phyloP scores from a whole-genome alignment of 1,140 invertebrate genomes.

The Leptopilina clavipes region DNA sequence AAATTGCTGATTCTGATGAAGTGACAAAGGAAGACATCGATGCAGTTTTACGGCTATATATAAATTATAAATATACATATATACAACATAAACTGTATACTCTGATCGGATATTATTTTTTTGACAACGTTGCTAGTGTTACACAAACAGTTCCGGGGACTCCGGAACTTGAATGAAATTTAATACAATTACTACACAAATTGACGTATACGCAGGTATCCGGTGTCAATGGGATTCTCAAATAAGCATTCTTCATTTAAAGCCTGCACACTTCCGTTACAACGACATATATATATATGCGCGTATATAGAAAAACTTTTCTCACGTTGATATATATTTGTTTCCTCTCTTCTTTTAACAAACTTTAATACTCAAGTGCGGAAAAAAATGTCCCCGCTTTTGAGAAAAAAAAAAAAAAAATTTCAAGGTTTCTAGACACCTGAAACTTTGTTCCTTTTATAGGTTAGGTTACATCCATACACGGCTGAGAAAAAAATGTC shows the following conservation, averaged over 20 bases:
- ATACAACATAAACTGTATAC: no score
- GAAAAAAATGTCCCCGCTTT: no score
- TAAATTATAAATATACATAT: no score
- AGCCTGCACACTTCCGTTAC: conserved; percentile 14
- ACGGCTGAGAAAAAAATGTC: no score
- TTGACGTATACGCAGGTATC: conserved; percentile 7
- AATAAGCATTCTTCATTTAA: conserved; percentile 20
- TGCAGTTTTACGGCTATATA: background rate
- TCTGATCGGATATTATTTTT: background rate
- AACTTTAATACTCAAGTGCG: no score
- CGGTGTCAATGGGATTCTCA: conserved; percentile 18
- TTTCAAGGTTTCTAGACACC: no score
- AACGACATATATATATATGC: no score
- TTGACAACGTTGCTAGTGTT: background rate
- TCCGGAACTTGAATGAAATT: conserved; percentile 9
- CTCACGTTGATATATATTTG: conserved; percentile 4
- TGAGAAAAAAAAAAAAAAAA: no score
- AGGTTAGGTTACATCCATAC: no score
- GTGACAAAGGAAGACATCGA: background rate
- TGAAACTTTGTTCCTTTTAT: no score
- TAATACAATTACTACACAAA: conserved; percentile 13
- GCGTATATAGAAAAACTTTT: background rate
- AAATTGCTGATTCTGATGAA: background rate
- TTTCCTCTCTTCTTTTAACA: background rate
- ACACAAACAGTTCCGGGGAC: conserved; percentile 11